These are phyloP conservation scores for Astreopora myriophthalma DNA, from an alignment of 64 coral and sea anemone species.

Conservation along the genomic window DNA sequence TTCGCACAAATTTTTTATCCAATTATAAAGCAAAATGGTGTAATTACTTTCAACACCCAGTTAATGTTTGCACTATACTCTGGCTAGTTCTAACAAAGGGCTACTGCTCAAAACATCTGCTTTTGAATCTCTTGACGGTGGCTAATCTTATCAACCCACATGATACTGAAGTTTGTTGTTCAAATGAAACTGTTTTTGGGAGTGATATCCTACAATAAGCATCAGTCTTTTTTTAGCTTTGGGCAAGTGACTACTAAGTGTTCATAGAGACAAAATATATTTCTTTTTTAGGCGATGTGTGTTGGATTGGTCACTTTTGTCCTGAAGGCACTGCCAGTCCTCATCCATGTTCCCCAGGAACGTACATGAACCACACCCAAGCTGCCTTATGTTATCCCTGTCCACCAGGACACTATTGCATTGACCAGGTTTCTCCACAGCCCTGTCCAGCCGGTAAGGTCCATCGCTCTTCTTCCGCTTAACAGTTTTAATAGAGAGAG, in stretches of 20 bases:
- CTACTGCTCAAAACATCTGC: too few species aligned
- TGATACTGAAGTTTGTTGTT: too few species aligned
- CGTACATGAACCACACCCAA: constrained; percentile 94
- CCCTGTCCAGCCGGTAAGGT: constrained; percentile 85
- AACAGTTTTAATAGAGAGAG: background rate
- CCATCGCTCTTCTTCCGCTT: background rate
- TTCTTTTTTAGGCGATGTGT: constrained; percentile 69
- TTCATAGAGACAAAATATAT: background rate
- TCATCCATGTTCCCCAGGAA: constrained; percentile 77
- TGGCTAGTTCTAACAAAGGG: too few species aligned
- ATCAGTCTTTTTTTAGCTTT: too few species aligned
- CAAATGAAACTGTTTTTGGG: too few species aligned
- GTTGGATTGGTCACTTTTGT: constrained; percentile 92
- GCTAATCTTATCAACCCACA: too few species aligned
- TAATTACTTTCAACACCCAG: too few species aligned
- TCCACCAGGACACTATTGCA: constrained; percentile 87
- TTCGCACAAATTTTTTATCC: too few species aligned
- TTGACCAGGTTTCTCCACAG: constrained; percentile 64
- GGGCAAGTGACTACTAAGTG: background rate
- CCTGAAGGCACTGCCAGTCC: constrained; percentile 86
- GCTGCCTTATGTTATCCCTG: constrained; percentile 80
- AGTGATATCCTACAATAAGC: too few species aligned
- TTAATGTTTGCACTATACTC: too few species aligned
- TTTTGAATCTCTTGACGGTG: too few species aligned
- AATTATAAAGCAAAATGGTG: too few species aligned